phyloP scores from a whole-genome alignment of 2,888 invertebrate species.

The Plusia festucae region DNA sequence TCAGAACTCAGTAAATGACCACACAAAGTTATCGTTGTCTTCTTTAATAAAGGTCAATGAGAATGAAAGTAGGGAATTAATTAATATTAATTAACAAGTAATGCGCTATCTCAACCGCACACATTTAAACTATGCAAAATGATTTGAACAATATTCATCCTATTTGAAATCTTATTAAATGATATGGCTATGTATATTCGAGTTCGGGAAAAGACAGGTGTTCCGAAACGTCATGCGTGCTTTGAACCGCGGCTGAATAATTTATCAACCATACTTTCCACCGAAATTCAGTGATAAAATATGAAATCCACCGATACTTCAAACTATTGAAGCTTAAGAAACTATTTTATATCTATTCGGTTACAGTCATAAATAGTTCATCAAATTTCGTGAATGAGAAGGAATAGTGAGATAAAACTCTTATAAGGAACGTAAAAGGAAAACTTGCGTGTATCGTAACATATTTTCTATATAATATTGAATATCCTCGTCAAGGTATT shows the following conservation, averaged over 20 bases:
- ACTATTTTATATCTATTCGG: conserved; percentile 62
- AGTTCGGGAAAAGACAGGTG: conserved; percentile 40
- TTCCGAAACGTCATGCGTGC: conserved; percentile 53
- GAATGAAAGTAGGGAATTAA: background rate
- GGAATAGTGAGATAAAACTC: conserved; percentile 54
- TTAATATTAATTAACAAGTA: background rate
- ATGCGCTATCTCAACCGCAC: conserved; percentile 9
- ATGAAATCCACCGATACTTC: conserved; percentile 38
- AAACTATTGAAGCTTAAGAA: conserved; percentile 64
- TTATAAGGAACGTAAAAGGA: conserved; percentile 37
- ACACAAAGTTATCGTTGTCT: background rate
- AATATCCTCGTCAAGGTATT: conserved; percentile 17
- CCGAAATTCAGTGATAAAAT: conserved; percentile 47
- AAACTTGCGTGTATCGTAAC: conserved; percentile 24
- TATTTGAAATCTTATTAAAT: conserved; percentile 52
- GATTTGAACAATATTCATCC: conserved; percentile 43
- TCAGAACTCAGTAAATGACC: background rate
- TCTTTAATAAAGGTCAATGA: background rate
- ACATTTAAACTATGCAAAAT: conserved; percentile 37
- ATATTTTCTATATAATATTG: background rate
- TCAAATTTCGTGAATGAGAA: conserved; percentile 62
- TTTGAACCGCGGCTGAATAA: conserved; percentile 48
- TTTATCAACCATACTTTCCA: conserved; percentile 47
- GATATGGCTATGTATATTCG: conserved; percentile 51
- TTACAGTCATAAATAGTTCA: conserved; percentile 62